phyloP scores from a whole-genome alignment of 2,113 vertebrate species.

The Oncorhynchus kisutch region DNA sequence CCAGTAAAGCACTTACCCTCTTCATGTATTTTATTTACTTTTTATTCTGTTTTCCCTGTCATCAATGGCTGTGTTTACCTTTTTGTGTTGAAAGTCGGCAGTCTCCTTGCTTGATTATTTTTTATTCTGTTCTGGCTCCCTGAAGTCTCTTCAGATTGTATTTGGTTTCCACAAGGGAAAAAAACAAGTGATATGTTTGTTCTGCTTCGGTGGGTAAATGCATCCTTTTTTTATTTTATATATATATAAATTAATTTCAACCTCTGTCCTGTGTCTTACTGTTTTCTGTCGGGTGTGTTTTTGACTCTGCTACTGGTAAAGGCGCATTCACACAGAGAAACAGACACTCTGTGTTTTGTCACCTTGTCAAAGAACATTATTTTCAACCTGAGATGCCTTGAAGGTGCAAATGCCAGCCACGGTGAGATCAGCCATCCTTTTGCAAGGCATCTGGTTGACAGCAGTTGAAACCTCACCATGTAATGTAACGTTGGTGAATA shows the following conservation, averaged over 20 bases:
- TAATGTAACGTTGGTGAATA: too few relatives aligned
- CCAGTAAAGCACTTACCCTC: slow-evolving; percentile 86
- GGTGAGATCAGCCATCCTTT: too few relatives aligned
- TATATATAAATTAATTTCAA: slow-evolving; percentile 72
- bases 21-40: slow-evolving; percentile 59
- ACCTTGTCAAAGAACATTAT: too few relatives aligned
- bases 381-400: too few relatives aligned
- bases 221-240: slow-evolving; percentile 44
- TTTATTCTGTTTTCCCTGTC: slow-evolving; percentile 52
- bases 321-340: neutral
- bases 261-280: slow-evolving; percentile 26
- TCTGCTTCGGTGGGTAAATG: slow-evolving; percentile 72
- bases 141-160: slow-evolving; percentile 60
- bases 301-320: neutral
- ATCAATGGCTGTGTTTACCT: slow-evolving; percentile 58
- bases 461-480: too few relatives aligned
- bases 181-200: slow-evolving; percentile 74
- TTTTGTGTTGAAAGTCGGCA: slow-evolving; percentile 64
- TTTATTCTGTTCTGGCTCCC: slow-evolving; percentile 57
- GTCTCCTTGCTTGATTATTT: slow-evolving; percentile 67
- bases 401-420: too few relatives aligned
- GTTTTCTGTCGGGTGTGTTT: slow-evolving; percentile 30
- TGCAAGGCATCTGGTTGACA: too few relatives aligned
- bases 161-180: slow-evolving; percentile 65
- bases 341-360: neutral